phyloP scores from a whole-genome alignment of 2,888 invertebrate species.

The Lycophotia porphyrea region DNA sequence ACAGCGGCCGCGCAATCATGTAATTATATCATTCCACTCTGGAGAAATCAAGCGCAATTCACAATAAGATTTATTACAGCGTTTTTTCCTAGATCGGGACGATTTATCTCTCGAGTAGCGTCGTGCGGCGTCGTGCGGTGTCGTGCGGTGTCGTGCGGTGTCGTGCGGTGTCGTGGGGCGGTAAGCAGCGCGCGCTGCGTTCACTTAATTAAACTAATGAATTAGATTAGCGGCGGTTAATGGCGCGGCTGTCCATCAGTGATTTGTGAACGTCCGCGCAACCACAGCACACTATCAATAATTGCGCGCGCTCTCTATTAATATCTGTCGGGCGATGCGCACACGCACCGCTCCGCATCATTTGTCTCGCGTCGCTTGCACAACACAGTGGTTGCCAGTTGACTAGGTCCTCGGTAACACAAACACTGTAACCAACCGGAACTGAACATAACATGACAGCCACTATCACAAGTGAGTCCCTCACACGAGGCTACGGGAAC shows the following conservation, averaged over 20 bases:
- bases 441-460: no score
- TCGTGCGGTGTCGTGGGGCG: constrained; percentile 44
- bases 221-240: constrained; percentile 72
- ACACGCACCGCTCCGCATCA: constrained; percentile 33
- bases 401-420: background rate
- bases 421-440: no score
- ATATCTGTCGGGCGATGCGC: constrained; percentile 69
- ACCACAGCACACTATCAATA: constrained; percentile 66
- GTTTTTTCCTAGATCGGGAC: constrained; percentile 73
- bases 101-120: constrained; percentile 67
- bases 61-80: constrained; percentile 77
- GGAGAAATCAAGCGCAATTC: constrained; percentile 77
- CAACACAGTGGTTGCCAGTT: background rate
- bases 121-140: constrained; percentile 28
- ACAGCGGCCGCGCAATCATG: constrained; percentile 72
- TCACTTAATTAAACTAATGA: constrained; percentile 81
- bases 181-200: constrained; percentile 69
- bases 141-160: constrained; percentile 50
- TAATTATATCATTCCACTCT: constrained; percentile 79
- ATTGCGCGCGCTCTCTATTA: constrained; percentile 69
- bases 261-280: constrained; percentile 63
- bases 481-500: background rate
- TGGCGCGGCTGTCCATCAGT: constrained; percentile 64
- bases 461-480: background rate
- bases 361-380: constrained; percentile 38